These are phyloP conservation scores for Camponotus vicinus DNA, from an alignment of 1,140 invertebrate species.

Conservation along the genomic window DNA sequence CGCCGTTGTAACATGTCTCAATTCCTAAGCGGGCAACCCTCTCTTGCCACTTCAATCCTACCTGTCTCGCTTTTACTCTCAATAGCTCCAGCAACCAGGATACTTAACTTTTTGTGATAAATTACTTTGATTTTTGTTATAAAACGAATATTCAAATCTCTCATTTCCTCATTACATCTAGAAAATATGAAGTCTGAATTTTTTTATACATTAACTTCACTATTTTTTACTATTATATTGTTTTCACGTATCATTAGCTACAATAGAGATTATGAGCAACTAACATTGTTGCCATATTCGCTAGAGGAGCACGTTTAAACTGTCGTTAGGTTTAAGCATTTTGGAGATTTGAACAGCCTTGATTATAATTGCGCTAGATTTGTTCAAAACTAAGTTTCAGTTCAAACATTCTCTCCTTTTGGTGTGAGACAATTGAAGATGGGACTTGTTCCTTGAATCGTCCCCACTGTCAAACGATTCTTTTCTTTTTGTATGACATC, in stretches of 20 bases:
- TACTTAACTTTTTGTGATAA: background rate
- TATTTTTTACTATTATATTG: background rate
- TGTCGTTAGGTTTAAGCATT: background rate
- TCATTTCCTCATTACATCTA: background rate
- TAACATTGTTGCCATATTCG: background rate
- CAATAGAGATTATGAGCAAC: background rate
- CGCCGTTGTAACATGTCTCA: constrained; percentile 64
- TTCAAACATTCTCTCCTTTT: background rate
- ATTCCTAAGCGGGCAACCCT: constrained; percentile 44
- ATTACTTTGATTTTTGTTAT: background rate
- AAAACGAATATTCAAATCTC: constrained; percentile 1
- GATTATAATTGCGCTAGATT: background rate
- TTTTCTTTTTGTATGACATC: background rate
- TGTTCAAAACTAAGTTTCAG: background rate
- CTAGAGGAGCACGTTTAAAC: background rate
- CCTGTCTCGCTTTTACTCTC: constrained; percentile 38
- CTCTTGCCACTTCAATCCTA: constrained; percentile 17
- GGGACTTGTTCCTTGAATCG: background rate
- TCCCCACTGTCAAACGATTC: background rate
- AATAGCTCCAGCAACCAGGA: background rate
- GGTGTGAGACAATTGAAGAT: background rate
- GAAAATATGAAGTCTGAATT: constrained; percentile 13
- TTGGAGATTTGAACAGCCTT: background rate
- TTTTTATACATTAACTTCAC: background rate
- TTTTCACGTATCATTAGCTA: background rate